A percentile compares a stretch with the other conserved stretches of the same genome.
Evolutionary conservation across 2,888 invertebrate genomes (phyloP).

Genomic region (Chouioia cunea): DNA sequence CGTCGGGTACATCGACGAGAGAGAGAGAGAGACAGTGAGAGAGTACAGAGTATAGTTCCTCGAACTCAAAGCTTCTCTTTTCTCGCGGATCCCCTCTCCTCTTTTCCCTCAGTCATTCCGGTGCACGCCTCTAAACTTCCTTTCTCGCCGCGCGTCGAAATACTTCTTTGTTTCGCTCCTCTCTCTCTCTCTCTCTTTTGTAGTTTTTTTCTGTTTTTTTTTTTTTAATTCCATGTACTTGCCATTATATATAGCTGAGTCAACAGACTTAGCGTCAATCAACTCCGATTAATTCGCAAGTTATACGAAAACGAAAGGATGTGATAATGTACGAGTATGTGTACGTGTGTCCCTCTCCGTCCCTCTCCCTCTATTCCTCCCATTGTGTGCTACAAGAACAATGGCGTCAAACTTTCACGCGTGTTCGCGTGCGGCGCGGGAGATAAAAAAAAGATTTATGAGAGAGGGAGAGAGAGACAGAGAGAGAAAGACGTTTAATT

Average conservation of each 20-base stretch:
- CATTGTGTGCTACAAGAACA: no score
- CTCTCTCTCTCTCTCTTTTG: conserved; percentile 27
- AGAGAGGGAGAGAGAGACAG: no score
- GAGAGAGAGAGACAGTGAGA: conserved; percentile 20
- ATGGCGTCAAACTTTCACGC: conserved; percentile 1
- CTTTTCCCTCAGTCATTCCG: background rate
- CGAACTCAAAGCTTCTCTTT: conserved; percentile 42
- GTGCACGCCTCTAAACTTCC: background rate
- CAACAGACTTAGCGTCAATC: no score
- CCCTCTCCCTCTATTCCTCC: conserved; percentile 8
- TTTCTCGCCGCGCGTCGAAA: background rate
- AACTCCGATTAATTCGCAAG: no score
- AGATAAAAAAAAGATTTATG: background rate
- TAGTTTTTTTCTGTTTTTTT: no score
- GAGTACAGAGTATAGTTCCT: conserved; percentile 40
- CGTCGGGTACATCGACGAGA: background rate
- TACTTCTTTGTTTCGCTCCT: conserved; percentile 6
- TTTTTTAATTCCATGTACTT: no score
- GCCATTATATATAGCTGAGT: no score
- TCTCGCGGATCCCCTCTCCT: conserved; percentile 39
- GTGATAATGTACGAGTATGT: background rate
- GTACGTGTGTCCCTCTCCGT: conserved; percentile 30
- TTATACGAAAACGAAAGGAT: no score
- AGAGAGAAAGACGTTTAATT: background rate
- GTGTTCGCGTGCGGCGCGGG: conserved; percentile 6